A percentile compares a stretch with the other conserved stretches of the same genome.
Conservation (phyloP, 2,113 vertebrate species). For the Empidonax traillii region DNA sequence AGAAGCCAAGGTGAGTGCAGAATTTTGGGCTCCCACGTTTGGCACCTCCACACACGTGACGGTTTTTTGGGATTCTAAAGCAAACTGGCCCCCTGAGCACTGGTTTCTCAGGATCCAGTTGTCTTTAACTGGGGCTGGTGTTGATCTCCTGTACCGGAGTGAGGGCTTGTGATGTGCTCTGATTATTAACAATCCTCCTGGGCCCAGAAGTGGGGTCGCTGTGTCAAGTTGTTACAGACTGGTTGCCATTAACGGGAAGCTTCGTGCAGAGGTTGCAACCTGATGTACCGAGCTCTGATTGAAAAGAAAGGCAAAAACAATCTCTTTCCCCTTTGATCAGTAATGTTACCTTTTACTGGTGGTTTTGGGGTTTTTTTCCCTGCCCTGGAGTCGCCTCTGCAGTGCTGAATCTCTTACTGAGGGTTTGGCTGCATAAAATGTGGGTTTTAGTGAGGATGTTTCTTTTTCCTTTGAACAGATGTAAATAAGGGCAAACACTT, state of each 20-base stretch:
- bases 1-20: not conserved
- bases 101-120: not conserved
- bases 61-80: not conserved
- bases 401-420: not conserved
- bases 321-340: not conserved
- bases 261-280: not conserved
- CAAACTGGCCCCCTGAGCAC: not conserved
- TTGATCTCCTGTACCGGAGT: fast-evolving
- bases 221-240: not conserved
- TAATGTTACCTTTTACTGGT: not conserved
- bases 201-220: not conserved
- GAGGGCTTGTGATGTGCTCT: not conserved
- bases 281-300: not conserved
- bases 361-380: not conserved
- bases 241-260: not conserved
- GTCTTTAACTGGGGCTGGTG: fast-evolving
- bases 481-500: not conserved
- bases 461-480: not conserved
- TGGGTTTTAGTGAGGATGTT: not conserved
- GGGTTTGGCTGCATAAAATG: not conserved
- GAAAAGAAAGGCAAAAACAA: not conserved
- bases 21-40: fast-evolving
- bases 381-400: not conserved
- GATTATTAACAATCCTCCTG: not conserved
- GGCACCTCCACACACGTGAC: fast-evolving